phyloP scores from a whole-genome alignment of 2,113 vertebrate genomes.

The Pangasianodon hypophthalmus region DNA sequence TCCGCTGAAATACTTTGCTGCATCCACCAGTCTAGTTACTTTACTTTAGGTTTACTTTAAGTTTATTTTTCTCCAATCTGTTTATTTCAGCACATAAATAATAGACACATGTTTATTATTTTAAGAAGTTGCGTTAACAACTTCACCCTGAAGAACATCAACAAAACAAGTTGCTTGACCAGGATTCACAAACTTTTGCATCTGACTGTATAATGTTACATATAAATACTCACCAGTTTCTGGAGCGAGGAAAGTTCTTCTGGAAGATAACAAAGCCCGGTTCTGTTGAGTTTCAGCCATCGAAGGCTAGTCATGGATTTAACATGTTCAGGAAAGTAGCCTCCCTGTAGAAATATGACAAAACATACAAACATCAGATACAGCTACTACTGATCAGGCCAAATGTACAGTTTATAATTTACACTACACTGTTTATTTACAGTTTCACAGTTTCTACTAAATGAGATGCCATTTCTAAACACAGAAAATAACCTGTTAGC shows the following conservation, averaged over 20 bases:
- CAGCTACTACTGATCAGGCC: not conserved
- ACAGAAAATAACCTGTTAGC: not conserved
- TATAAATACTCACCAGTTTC: slow-evolving; percentile 83
- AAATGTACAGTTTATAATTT: not conserved
- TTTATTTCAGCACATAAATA: not conserved
- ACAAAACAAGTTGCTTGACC: not conserved
- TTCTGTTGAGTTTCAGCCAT: slow-evolving; percentile 96
- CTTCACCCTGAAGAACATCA: not conserved
- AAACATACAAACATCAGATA: not conserved
- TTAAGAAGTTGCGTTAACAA: not conserved
- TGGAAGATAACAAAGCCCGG: slow-evolving; percentile 94
- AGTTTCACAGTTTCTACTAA: not conserved
- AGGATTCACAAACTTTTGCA: not conserved
- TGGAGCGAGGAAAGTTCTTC: slow-evolving; percentile 94
- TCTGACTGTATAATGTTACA: not conserved
- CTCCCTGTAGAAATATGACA: slow-evolving; percentile 74
- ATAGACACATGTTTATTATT: not conserved
- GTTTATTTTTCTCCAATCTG: not conserved
- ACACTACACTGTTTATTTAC: not conserved
- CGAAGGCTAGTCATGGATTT: slow-evolving; percentile 95
- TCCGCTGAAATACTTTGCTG: not conserved
- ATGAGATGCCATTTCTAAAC: not conserved
- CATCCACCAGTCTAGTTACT: not conserved
- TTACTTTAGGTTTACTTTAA: not conserved
- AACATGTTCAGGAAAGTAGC: slow-evolving; percentile 95